These are phyloP conservation scores for Austrofundulus limnaeus DNA, from an alignment of 2,113 vertebrate species.

Conservation along the genomic window DNA sequence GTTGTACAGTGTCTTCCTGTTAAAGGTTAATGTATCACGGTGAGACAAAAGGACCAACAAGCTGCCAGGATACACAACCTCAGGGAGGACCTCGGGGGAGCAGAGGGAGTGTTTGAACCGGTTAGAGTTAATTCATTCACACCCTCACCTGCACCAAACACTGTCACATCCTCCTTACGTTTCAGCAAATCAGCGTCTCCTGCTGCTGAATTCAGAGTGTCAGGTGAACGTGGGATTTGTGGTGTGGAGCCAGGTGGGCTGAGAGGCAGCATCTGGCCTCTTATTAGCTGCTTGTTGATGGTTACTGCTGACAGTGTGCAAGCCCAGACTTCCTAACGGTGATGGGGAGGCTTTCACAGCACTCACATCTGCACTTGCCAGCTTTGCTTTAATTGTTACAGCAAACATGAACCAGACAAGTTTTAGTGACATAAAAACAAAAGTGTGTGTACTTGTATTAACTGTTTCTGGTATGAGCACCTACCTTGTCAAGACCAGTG, in stretches of 20 bases:
- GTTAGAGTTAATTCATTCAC: slow-evolving; percentile 20
- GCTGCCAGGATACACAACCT: slow-evolving; percentile 28
- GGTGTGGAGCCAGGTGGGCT: slow-evolving; percentile 24
- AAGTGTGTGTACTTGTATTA: neutral
- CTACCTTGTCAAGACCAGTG: too few species aligned
- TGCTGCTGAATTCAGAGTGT: neutral
- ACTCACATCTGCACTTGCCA: slow-evolving; percentile 6
- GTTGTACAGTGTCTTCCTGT: slow-evolving; percentile 20
- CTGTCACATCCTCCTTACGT: slow-evolving; percentile 29
- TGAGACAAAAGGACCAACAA: slow-evolving; percentile 18
- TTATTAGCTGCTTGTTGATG: slow-evolving; percentile 30
- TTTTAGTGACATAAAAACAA: neutral
- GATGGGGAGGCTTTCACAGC: neutral
- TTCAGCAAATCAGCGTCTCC: slow-evolving; percentile 14
- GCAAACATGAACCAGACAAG: neutral
- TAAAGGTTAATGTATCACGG: slow-evolving; percentile 14
- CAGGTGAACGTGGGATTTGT: slow-evolving; percentile 14
- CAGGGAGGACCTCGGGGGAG: neutral
- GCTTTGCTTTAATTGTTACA: slow-evolving; percentile 1
- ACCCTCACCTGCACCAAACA: slow-evolving; percentile 24
- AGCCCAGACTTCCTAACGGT: slow-evolving; percentile 6
- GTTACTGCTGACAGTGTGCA: slow-evolving; percentile 43
- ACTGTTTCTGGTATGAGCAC: too few species aligned
- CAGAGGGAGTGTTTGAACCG: slow-evolving; percentile 34
- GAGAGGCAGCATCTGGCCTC: slow-evolving; percentile 26